Conservation (phyloP, 2,888 invertebrate species). For the Alcis repandata region DNA sequence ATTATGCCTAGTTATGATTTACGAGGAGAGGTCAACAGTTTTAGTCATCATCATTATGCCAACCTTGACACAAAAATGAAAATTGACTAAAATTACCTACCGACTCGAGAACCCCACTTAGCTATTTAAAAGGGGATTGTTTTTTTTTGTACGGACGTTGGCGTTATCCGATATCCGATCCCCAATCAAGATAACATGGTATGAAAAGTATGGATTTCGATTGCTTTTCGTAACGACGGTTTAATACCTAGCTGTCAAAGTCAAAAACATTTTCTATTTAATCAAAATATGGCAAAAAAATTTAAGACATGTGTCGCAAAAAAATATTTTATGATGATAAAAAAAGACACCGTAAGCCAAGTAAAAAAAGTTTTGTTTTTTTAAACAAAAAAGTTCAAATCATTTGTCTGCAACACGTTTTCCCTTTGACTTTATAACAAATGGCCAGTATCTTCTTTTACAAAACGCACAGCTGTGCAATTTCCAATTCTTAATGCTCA, state of each 20-base stretch:
- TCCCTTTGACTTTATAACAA: too few species aligned
- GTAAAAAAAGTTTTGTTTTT: too few species aligned
- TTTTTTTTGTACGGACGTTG: neutral
- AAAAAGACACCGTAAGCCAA: too few species aligned
- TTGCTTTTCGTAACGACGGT: too few species aligned
- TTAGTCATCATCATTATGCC: slow-evolving; percentile 12
- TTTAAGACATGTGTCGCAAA: too few species aligned
- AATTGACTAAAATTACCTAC: neutral
- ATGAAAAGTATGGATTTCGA: too few species aligned
- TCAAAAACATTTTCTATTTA: too few species aligned
- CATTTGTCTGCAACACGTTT: too few species aligned
- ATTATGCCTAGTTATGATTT: neutral
- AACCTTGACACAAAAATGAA: slow-evolving; percentile 9
- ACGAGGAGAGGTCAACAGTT: neutral
- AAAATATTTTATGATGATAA: too few species aligned
- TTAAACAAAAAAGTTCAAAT: too few species aligned
- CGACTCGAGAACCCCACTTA: neutral
- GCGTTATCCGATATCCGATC: neutral
- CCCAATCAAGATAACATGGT: neutral
- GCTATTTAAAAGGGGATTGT: neutral
- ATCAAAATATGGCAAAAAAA: too few species aligned
- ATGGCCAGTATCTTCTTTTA: neutral
- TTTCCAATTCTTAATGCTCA: neutral
- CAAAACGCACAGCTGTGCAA: neutral
- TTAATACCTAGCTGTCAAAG: too few species aligned